Conservation (phyloP, 2,113 vertebrate species). For the Brienomyrus longianalis region DNA sequence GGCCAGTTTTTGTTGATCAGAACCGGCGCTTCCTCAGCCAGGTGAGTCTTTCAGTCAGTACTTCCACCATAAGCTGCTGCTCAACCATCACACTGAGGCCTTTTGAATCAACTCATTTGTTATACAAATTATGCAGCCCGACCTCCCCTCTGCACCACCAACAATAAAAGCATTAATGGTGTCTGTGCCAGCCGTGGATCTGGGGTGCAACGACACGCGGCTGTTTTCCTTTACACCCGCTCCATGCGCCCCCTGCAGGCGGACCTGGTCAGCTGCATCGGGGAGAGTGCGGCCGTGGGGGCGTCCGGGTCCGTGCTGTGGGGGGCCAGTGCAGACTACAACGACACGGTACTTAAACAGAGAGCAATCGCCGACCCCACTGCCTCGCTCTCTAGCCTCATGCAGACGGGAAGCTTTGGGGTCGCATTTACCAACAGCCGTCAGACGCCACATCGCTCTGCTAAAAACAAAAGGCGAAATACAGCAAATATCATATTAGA, state of each 20-base stretch:
- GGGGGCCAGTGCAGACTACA: slow-evolving; percentile 72
- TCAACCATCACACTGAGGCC: not conserved
- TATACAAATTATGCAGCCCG: not conserved
- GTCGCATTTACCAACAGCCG: not conserved
- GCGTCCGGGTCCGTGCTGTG: slow-evolving; percentile 82
- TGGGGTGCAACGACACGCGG: too few relatives aligned
- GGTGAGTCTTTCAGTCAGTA: slow-evolving; percentile 34
- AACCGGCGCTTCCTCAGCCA: slow-evolving; percentile 40
- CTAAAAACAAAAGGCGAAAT: not conserved
- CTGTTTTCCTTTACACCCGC: not conserved
- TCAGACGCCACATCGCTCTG: not conserved
- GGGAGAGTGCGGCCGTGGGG: slow-evolving; percentile 83
- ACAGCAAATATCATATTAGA: not conserved
- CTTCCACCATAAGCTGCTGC: not conserved
- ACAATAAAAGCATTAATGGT: not conserved
- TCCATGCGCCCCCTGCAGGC: slow-evolving; percentile 47
- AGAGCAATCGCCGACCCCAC: not conserved
- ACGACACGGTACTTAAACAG: slow-evolving; percentile 60
- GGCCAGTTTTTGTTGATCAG: slow-evolving; percentile 65
- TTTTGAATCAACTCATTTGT: not conserved
- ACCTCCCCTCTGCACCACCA: not conserved
- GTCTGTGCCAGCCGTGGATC: not conserved
- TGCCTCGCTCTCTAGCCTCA: not conserved
- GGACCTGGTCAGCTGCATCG: slow-evolving; percentile 80
- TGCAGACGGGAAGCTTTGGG: not conserved